Percentiles rank a stretch among this genome's conserved stretches.
These are phyloP conservation scores for Meiosimyza decipiens DNA, from an alignment of 2,888 invertebrate genomes.

Conservation along the genomic window DNA sequence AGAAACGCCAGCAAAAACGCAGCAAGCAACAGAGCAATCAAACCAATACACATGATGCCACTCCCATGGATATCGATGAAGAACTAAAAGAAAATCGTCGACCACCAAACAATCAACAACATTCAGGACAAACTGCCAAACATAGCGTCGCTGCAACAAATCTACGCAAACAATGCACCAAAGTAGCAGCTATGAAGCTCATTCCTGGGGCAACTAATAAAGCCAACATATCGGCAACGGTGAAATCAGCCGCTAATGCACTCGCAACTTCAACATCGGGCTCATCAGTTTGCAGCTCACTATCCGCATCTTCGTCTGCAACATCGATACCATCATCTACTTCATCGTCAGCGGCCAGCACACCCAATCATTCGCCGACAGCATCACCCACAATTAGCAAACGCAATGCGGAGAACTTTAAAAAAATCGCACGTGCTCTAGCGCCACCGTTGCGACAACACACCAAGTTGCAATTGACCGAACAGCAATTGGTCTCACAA, in stretches of 20 bases:
- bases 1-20: conserved; percentile 40
- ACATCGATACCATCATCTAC: conserved; percentile 51
- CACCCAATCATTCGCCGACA: conserved; percentile 53
- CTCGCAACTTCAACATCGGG: not conserved
- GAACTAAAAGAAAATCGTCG: conserved; percentile 41
- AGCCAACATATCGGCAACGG: not conserved
- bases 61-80: conserved; percentile 37
- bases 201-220: conserved; percentile 23
- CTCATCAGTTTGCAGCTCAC: conserved; percentile 33
- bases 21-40: conserved; percentile 25
- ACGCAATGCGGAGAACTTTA: conserved; percentile 39
- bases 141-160: conserved; percentile 30
- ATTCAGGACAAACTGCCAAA: conserved; percentile 25
- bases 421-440: conserved; percentile 42
- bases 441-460: conserved; percentile 66
- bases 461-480: conserved; percentile 66
- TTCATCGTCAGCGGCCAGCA: conserved; percentile 52
- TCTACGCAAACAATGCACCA: conserved; percentile 45
- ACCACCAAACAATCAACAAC: conserved; percentile 34
- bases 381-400: conserved; percentile 53
- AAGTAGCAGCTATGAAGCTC: conserved; percentile 43
- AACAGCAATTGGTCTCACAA: conserved; percentile 70
- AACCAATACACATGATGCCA: not conserved
- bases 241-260: not conserved
- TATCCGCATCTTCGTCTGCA: conserved; percentile 38